Base-by-base conservation (phyloP, 1,140 invertebrate species). In the Epicauta chinensis region DNA sequence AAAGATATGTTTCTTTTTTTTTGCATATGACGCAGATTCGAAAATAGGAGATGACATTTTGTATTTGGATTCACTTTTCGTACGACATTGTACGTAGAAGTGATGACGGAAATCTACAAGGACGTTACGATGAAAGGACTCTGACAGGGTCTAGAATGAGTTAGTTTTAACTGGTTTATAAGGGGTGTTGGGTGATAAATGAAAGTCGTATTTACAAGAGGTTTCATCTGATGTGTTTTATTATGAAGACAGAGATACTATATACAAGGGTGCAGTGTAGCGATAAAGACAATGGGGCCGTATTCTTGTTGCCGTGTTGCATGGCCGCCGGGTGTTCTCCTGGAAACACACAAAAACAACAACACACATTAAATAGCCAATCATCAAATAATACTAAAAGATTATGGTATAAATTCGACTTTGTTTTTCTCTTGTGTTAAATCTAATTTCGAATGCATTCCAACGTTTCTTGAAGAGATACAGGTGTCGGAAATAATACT, bases 281-380 rank as follows among this genome's bases (percentile, higher is more conserved):
- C 46, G 66, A 67, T 32, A 64, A 57, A 56, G 62, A 58, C 45
- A 64, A 49, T 23, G 65, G 61, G 31, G 67, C 67, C 30, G 65
- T 68, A 50, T 68, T 70, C 55, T 64, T 66, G 56, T 68, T 69
- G 50, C 86, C 86, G 60, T 89, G 86, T 70, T 90, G 86, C 86
- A 90, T 90, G 6, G 87, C 87, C 32, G 87, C 87, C 53, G 87
- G 87, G 69, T 87, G 86, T 66, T 90, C 87, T 56, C 86, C 87
- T 88, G 74, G 63, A 75, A 73, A 23, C 1, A 23, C 4, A 23
- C 4, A 23, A 5, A 3, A 23, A 23, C 7, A 23, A 23, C 4
- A 23, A 23, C 23, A 23, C 4, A 5, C 23, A 23, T 23, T 23
- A 23, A 23, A 23, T 23, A 23, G n/a, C n/a, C n/a, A n/a, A n/a